phyloP scores from a whole-genome alignment of 1,140 invertebrate genomes.

The Cheumatopsyche charites region DNA sequence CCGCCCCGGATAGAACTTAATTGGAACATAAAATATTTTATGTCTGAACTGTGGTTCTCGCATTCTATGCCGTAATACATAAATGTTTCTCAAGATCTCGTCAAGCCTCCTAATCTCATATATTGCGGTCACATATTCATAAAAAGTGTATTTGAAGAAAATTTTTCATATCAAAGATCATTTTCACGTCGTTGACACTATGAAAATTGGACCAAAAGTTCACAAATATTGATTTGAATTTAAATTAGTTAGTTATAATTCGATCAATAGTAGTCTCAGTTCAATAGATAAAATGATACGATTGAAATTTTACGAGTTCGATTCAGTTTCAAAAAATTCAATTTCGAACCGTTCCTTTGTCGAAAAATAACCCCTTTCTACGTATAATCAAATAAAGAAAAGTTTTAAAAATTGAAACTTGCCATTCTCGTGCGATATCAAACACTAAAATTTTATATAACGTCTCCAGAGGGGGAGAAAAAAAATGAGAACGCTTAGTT shows the following conservation, averaged over 20 bases:
- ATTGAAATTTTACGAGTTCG: too few relatives aligned
- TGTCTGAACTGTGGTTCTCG: slow-evolving; percentile 18
- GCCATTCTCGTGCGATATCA: not conserved
- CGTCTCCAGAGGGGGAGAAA: not conserved
- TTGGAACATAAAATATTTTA: slow-evolving; percentile 35
- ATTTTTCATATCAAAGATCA: not conserved
- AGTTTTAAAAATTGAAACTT: not conserved
- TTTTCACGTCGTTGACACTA: too few relatives aligned
- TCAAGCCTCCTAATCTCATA: not conserved
- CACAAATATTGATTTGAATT: too few relatives aligned
- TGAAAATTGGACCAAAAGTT: too few relatives aligned
- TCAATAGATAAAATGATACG: too few relatives aligned
- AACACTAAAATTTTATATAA: slow-evolving; percentile 13
- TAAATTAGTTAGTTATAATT: too few relatives aligned
- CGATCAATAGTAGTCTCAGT: too few relatives aligned
- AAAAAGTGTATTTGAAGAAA: too few relatives aligned
- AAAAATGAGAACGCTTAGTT: slow-evolving; percentile 12
- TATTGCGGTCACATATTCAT: too few relatives aligned
- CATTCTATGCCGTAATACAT: slow-evolving; percentile 15
- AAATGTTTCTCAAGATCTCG: slow-evolving; percentile 2
- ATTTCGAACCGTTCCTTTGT: not conserved
- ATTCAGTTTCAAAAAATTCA: too few relatives aligned
- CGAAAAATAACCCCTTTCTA: not conserved
- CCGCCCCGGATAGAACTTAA: slow-evolving; percentile 28
- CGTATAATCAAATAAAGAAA: not conserved